Percentiles rank a stretch among this genome's conserved stretches.
Conservation (phyloP, 1,140 invertebrate species). For the Pseudachorutes palmiensis region DNA sequence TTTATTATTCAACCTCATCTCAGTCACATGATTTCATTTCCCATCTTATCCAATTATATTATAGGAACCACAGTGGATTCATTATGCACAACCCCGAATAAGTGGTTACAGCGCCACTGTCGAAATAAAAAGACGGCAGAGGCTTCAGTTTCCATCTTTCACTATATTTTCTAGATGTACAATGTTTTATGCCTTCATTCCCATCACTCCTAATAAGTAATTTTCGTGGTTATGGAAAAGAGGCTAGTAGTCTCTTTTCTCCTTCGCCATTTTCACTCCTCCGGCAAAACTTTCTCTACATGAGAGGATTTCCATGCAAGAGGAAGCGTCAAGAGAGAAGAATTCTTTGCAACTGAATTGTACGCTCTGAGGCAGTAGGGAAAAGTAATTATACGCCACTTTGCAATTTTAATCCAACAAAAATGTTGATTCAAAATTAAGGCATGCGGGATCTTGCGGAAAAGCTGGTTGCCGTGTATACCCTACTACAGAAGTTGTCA, state of each 20-base stretch:
- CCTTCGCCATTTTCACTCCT: neutral
- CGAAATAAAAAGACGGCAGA: too few species aligned
- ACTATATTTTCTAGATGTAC: neutral
- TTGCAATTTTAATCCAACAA: neutral
- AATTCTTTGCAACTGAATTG: neutral
- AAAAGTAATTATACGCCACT: neutral
- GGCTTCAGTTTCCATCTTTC: neutral
- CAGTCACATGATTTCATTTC: too few species aligned
- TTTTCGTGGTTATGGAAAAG: neutral
- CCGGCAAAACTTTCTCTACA: neutral
- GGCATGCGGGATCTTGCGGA: too few species aligned
- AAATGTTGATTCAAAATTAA: neutral
- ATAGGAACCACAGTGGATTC: too few species aligned
- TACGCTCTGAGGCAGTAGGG: neutral
- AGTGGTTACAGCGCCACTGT: too few species aligned
- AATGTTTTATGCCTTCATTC: too few species aligned
- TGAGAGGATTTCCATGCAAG: neutral
- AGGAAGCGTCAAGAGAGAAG: neutral
- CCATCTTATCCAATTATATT: too few species aligned
- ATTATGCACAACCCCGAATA: too few species aligned
- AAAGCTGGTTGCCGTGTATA: too few species aligned
- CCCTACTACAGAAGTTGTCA: too few species aligned
- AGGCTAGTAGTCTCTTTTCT: neutral
- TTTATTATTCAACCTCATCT: too few species aligned
- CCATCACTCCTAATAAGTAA: neutral